Percentiles rank a stretch among this genome's conserved stretches.
Conservation (phyloP, 2,888 invertebrate species). For the Acanthosoma haemorrhoidale region DNA sequence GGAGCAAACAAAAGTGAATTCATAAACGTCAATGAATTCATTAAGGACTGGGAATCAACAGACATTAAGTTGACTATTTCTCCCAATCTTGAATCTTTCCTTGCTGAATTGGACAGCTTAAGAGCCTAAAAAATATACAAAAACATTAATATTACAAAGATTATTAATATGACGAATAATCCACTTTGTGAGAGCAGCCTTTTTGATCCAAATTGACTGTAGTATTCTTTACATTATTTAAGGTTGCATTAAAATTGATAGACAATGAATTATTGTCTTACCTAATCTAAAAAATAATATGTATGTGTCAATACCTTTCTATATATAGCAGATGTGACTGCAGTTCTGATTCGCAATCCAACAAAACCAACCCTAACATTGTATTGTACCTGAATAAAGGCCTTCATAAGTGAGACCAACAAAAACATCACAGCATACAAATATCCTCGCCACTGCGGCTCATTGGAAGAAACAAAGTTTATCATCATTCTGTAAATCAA, state of each 20-base stretch:
- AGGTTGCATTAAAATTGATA: neutral
- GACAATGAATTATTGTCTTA: neutral
- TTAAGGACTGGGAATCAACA: constrained; percentile 50
- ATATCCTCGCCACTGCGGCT: constrained; percentile 54
- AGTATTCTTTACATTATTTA: neutral
- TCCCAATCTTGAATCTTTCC: constrained; percentile 48
- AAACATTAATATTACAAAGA: no score
- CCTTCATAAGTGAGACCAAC: constrained; percentile 49
- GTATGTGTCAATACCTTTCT: constrained; percentile 48
- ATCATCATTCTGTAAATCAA: constrained; percentile 53
- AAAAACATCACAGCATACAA: constrained; percentile 53
- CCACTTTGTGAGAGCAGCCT: no score
- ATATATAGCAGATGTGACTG: constrained; percentile 53
- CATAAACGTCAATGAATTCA: constrained; percentile 48
- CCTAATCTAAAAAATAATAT: no score
- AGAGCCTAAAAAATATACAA: constrained; percentile 42
- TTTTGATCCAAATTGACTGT: neutral
- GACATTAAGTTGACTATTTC: constrained; percentile 53
- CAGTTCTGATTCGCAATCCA: constrained; percentile 54
- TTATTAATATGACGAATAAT: no score
- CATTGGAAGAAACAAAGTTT: constrained; percentile 44
- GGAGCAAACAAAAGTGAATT: constrained; percentile 52
- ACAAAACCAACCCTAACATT: constrained; percentile 52
- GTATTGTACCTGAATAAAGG: constrained; percentile 53
- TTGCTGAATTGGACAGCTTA: constrained; percentile 46